phyloP scores from a whole-genome alignment of 1,140 invertebrate genomes.

The Lucilia cuprina region DNA sequence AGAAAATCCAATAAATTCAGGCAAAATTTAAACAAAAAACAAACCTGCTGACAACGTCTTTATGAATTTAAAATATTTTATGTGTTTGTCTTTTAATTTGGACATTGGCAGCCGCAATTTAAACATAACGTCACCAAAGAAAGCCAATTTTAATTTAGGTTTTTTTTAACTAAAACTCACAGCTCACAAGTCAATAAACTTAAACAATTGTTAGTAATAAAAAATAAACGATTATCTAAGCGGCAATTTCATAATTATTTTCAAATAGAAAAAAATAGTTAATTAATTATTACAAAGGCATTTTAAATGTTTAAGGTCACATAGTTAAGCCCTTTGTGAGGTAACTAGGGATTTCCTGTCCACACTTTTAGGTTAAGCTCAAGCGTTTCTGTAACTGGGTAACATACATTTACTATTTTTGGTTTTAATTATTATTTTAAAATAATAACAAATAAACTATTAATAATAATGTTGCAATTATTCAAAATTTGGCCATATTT shows the following conservation, averaged over 20 bases:
- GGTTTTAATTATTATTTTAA: too few relatives aligned
- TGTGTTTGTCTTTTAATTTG: not conserved
- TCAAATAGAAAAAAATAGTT: not conserved
- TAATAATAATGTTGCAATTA: not conserved
- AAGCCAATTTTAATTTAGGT: not conserved
- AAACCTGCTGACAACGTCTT: not conserved
- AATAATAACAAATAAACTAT: not conserved
- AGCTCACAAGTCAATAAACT: conserved; percentile 7
- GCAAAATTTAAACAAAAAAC: conserved; percentile 5
- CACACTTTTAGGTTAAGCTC: too few relatives aligned
- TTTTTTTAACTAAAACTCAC: too few relatives aligned
- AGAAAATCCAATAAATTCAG: not conserved
- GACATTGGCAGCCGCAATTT: not conserved
- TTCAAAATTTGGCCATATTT: not conserved
- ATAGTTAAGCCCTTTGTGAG: not conserved
- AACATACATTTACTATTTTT: not conserved
- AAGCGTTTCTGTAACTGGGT: too few relatives aligned
- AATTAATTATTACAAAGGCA: not conserved
- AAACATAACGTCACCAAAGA: conserved; percentile 10
- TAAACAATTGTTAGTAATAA: too few relatives aligned
- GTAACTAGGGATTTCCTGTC: not conserved
- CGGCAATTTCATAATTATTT: not conserved
- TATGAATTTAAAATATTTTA: not conserved
- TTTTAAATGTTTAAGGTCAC: not conserved
- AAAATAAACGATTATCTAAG: not conserved